Percentiles rank a stretch among this genome's conserved stretches.
These are phyloP conservation scores for Micromesistius poutassou DNA, from an alignment of 2,797 vertebrate species.

Conservation along the genomic window DNA sequence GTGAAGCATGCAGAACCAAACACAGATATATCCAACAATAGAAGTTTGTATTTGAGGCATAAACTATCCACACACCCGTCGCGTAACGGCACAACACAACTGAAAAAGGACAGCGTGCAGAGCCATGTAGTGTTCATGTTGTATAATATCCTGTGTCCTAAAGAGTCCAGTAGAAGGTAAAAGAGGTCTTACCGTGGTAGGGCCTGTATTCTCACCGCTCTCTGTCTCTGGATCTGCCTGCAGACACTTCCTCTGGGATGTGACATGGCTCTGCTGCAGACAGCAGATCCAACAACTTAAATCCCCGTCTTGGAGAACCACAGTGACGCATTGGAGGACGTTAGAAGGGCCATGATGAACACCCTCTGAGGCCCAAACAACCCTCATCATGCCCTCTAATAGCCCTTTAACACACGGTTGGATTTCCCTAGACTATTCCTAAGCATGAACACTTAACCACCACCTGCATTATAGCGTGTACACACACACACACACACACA, in stretches of 20 bases:
- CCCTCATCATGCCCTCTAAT: slow-evolving; percentile 75
- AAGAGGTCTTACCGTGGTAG: slow-evolving; percentile 52
- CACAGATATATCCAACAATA: no score
- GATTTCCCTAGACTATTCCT: slow-evolving; percentile 67
- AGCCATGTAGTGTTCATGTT: neutral
- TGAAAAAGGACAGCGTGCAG: no score
- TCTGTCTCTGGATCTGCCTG: slow-evolving; percentile 27
- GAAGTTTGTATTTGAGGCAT: no score
- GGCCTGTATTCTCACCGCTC: slow-evolving; percentile 33
- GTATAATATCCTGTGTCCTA: neutral
- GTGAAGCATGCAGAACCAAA: no score
- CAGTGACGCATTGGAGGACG: slow-evolving; percentile 67
- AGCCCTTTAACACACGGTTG: slow-evolving; percentile 76
- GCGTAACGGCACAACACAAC: no score
- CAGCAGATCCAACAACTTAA: slow-evolving; percentile 57
- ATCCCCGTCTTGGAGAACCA: slow-evolving; percentile 65
- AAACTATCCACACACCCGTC: no score
- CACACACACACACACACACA: slow-evolving; percentile 11
- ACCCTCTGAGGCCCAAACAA: slow-evolving; percentile 66
- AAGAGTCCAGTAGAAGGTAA: slow-evolving; percentile 9
- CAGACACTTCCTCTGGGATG: slow-evolving; percentile 43
- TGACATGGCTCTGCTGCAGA: slow-evolving; percentile 50
- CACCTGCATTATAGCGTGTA: slow-evolving; percentile 70
- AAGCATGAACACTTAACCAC: slow-evolving; percentile 68
- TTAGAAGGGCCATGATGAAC: slow-evolving; percentile 64